A percentile compares a stretch with the other conserved stretches of the same genome.
phyloP scores from a whole-genome alignment of 1,140 invertebrate genomes.

The Frieseomelitta varia region DNA sequence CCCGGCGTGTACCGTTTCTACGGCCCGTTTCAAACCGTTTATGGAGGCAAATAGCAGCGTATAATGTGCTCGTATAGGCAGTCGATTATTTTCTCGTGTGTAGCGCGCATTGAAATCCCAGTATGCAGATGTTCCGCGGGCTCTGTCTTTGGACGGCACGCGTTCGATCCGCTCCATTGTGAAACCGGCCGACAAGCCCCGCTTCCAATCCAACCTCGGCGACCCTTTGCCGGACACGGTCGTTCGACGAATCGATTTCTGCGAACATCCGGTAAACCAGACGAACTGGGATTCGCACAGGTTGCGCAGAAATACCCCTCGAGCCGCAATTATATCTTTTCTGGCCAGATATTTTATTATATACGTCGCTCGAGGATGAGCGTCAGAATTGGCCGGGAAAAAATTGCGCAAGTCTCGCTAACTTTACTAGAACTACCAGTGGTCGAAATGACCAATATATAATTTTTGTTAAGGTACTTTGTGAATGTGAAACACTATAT shows the following conservation, averaged over 20 bases:
- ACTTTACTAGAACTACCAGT: background rate
- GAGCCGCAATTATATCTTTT: conserved; percentile 7
- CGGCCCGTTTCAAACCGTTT: conserved; percentile 20
- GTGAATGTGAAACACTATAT: no score
- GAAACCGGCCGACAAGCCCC: conserved; percentile 56
- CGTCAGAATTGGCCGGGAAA: background rate
- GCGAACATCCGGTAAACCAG: conserved; percentile 56
- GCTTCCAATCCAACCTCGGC: conserved; percentile 58
- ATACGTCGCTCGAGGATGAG: background rate
- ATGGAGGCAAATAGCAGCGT: conserved; percentile 34
- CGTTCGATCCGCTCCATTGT: conserved; percentile 66
- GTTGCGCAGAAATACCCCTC: conserved; percentile 41
- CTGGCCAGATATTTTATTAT: conserved; percentile 23
- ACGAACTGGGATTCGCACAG: conserved; percentile 46
- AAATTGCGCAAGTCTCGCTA: background rate
- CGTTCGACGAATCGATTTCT: conserved; percentile 70
- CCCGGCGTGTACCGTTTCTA: conserved; percentile 22
- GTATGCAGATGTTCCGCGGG: conserved; percentile 47
- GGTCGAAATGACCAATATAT: no score
- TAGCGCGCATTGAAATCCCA: conserved; percentile 50
- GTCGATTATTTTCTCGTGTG: conserved; percentile 49
- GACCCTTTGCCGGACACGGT: conserved; percentile 62
- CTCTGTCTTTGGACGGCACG: conserved; percentile 57
- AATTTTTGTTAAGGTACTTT: no score
- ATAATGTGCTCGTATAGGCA: background rate